phyloP scores from a whole-genome alignment of 2,113 vertebrate genomes.

The Cranoglanis bouderius region DNA sequence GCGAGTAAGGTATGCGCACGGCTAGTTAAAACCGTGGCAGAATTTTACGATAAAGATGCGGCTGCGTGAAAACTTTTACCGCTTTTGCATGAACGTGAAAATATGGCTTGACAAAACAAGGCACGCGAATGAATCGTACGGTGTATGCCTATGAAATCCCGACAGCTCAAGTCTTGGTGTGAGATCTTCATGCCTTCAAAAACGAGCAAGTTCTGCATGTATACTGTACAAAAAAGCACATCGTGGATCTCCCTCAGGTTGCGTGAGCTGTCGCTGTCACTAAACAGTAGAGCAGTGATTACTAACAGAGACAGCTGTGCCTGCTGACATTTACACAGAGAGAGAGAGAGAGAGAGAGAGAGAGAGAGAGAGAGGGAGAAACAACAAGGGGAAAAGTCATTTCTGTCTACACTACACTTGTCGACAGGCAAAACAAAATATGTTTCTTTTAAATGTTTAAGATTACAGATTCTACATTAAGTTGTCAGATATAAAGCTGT shows the following conservation, averaged over 20 bases:
- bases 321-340: slow-evolving; percentile 33
- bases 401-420: not conserved
- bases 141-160: not conserved
- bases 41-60: not conserved
- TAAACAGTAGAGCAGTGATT: not conserved
- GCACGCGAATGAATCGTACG: not conserved
- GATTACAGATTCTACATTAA: not conserved
- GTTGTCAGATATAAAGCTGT: not conserved
- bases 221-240: not conserved
- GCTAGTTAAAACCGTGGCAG: too few species aligned
- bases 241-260: not conserved
- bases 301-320: slow-evolving; percentile 45
- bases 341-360: not conserved
- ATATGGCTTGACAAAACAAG: not conserved
- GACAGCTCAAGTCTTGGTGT: not conserved
- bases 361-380: not conserved
- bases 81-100: not conserved
- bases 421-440: not conserved
- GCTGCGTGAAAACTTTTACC: not conserved
- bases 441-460: not conserved
- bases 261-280: not conserved
- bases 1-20: not conserved
- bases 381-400: not conserved
- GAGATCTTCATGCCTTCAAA: not conserved
- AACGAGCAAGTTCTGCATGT: not conserved